Conservation (phyloP, 2,888 invertebrate species). For the Acanthosepion pharaonis region DNA sequence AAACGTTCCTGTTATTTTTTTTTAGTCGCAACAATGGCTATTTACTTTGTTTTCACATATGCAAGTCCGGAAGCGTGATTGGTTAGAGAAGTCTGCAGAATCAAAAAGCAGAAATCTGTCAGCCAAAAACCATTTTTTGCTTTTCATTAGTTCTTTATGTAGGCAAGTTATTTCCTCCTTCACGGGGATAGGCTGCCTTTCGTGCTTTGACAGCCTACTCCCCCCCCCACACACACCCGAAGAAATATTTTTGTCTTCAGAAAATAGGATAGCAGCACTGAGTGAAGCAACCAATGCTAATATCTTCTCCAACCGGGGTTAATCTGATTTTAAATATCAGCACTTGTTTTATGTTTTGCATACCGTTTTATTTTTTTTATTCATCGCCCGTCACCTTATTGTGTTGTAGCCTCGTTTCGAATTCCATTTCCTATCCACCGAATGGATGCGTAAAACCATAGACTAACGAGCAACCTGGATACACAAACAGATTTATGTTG, state of each 20-base stretch:
- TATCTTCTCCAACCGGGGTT: background rate
- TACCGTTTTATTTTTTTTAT: background rate
- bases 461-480: background rate
- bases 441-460: background rate
- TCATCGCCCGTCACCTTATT: background rate
- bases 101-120: too few species aligned
- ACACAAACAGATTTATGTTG: constrained; percentile 3
- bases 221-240: background rate
- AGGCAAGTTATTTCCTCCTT: too few species aligned
- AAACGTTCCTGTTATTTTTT: too few species aligned
- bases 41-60: too few species aligned
- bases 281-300: constrained; percentile 7
- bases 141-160: too few species aligned
- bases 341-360: background rate
- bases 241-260: background rate
- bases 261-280: background rate
- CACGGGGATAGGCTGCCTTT: too few species aligned
- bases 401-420: background rate
- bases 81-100: too few species aligned
- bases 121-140: too few species aligned
- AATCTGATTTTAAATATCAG: constrained; percentile 33
- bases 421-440: background rate
- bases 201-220: too few species aligned
- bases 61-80: too few species aligned
- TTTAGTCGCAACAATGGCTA: too few species aligned